A percentile compares a stretch with the other conserved stretches of the same genome.
phyloP scores from a whole-genome alignment of 2,888 invertebrate genomes.

The Cheilosia impressa region DNA sequence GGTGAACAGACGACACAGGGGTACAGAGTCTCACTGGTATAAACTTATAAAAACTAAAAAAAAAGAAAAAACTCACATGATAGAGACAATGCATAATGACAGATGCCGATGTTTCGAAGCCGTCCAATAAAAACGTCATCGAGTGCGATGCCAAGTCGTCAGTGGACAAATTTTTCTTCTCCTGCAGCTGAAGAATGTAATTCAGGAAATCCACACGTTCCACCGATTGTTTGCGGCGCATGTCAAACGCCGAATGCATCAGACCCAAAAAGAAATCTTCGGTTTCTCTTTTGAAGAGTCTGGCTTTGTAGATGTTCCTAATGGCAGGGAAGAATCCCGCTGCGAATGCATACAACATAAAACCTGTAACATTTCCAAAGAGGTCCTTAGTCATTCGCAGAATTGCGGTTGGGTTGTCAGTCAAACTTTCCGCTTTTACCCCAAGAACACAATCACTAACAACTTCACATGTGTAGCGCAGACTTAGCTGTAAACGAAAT shows the following conservation, averaged over 20 bases:
- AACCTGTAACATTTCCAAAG: slow-evolving; percentile 61
- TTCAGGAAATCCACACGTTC: slow-evolving; percentile 81
- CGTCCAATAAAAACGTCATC: slow-evolving; percentile 82
- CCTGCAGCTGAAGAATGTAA: slow-evolving; percentile 80
- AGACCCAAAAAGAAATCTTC: slow-evolving; percentile 82
- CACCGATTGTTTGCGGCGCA: slow-evolving; percentile 76
- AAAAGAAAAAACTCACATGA: slow-evolving; percentile 76
- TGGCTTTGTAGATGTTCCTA: slow-evolving; percentile 75
- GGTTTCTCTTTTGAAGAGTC: slow-evolving; percentile 85
- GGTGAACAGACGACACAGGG: too few relatives aligned
- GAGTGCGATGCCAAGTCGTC: slow-evolving; percentile 78
- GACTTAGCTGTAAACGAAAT: slow-evolving; percentile 27
- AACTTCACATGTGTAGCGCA: slow-evolving; percentile 83
- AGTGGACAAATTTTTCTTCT: slow-evolving; percentile 78
- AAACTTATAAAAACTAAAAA: too few relatives aligned
- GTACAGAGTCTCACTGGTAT: too few relatives aligned
- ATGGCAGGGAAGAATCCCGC: slow-evolving; percentile 78
- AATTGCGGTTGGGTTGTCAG: slow-evolving; percentile 80
- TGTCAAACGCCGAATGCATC: slow-evolving; percentile 78
- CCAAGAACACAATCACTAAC: slow-evolving; percentile 84
- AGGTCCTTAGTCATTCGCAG: slow-evolving; percentile 78
- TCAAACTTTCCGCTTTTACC: slow-evolving; percentile 82
- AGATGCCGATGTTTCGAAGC: slow-evolving; percentile 81
- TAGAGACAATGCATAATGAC: slow-evolving; percentile 79
- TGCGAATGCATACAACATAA: slow-evolving; percentile 74